phyloP scores from a whole-genome alignment of 2,113 vertebrate species.

The Puntigrus tetrazona region DNA sequence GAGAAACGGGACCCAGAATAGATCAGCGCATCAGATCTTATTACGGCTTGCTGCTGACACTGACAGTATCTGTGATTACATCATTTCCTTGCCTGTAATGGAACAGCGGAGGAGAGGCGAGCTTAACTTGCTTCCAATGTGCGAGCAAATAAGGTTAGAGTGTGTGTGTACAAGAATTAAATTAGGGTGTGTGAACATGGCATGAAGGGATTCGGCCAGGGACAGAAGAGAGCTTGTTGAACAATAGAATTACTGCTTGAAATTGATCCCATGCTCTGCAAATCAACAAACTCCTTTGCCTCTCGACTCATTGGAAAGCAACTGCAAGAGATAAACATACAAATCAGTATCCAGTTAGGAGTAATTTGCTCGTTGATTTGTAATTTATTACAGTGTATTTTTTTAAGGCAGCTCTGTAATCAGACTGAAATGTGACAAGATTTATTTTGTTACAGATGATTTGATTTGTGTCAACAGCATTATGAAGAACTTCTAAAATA shows the following conservation, averaged over 20 bases:
- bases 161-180: slow-evolving; percentile 8
- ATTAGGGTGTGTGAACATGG: background rate
- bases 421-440: background rate
- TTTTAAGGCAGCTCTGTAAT: background rate
- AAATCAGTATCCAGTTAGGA: background rate
- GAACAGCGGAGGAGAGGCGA: slow-evolving; percentile 28
- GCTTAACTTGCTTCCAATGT: slow-evolving; percentile 40
- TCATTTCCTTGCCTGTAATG: slow-evolving; percentile 13
- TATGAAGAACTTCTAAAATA: too few relatives aligned
- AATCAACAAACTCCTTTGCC: background rate
- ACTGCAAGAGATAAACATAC: background rate
- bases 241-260: background rate
- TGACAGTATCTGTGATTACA: slow-evolving; percentile 28
- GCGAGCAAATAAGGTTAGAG: slow-evolving; percentile 46
- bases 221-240: background rate
- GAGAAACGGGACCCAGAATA: slow-evolving; percentile 4
- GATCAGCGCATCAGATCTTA: slow-evolving; percentile 5
- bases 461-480: too few relatives aligned
- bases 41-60: slow-evolving; percentile 19
- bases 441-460: background rate
- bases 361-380: background rate
- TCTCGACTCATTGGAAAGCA: background rate
- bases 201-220: background rate
- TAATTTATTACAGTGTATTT: background rate
- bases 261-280: background rate